Conservation (phyloP, 2,797 vertebrate genomes). For the Harpagifer antarcticus region DNA sequence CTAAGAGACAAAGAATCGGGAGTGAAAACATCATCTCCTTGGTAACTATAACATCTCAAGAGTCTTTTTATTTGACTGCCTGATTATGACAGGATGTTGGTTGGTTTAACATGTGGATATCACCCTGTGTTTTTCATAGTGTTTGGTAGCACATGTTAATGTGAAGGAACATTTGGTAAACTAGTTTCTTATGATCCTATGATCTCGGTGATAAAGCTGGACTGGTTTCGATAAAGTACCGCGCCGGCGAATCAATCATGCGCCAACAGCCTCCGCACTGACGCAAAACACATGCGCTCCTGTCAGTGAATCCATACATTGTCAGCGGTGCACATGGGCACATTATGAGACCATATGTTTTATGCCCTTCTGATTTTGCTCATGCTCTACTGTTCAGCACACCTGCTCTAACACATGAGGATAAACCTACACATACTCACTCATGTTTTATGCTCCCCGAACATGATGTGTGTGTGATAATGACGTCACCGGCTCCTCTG, state of each 20-base stretch:
- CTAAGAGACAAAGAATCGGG: background rate
- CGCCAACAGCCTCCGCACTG: background rate
- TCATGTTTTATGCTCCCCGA: constrained; percentile 48
- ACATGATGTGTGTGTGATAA: constrained; percentile 6
- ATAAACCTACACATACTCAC: constrained; percentile 14
- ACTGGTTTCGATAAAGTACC: constrained; percentile 22
- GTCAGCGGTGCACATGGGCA: constrained; percentile 35
- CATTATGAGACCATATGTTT: constrained; percentile 67
- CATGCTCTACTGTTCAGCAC: constrained; percentile 53
- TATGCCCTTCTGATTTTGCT: constrained; percentile 51
- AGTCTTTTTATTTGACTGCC: background rate
- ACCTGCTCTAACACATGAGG: constrained; percentile 57
- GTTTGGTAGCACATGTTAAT: constrained; percentile 1
- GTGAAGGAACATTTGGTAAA: background rate
- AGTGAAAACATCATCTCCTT: constrained; percentile 2
- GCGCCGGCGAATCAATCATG: constrained; percentile 49
- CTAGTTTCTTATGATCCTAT: constrained; percentile 3
- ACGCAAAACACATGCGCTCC: constrained; percentile 33
- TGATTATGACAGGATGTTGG: background rate
- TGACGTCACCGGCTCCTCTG: constrained; percentile 46
- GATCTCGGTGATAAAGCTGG: constrained; percentile 13
- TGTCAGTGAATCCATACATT: constrained; percentile 57
- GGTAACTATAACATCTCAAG: background rate
- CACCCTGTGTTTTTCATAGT: background rate
- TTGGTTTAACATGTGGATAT: background rate